Base-by-base conservation (phyloP, 2,113 vertebrate species). In the Campylomormyrus tamandua region DNA sequence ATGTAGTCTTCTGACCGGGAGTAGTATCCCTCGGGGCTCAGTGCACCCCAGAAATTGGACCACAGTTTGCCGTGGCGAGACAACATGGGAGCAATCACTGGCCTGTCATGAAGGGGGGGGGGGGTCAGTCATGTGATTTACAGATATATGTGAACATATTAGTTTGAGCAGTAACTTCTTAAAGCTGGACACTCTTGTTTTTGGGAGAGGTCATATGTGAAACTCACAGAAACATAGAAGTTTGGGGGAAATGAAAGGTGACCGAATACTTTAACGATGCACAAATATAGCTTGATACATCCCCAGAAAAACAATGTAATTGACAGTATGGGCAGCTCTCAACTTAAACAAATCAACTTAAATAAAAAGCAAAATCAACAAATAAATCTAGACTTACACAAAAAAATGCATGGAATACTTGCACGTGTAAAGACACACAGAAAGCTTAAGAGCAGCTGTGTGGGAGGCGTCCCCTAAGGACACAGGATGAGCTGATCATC, bases 41-140 rank as follows among this genome's bases (percentile, higher is more conserved):
- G 90, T 1, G 96, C 96, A 0, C 96, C 96, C 96, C 96, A 97
- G 92, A 97, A 97, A 90, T 97, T 97, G 31, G 96, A 97, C 96
- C 96, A 97, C 42, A 97, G 95, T 90, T 97, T 97, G 4, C 96
- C 96, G 0, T 95, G 94, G 10, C 96, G 96, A 10, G 95, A 96
- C 42, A 97, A 87, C 95, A 97, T 96, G 49, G 96, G 96, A 0
- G 96, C 96, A 0, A 96, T 95, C 45, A 97, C 94, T 9, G 94
- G 92, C 93, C 96, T 96, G 91, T 1, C 45, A 77, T 49, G 88
- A 42, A 52, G 56, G 3, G 10, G 21, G 31, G 21, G 31, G 70
- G 15, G 35, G 17, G 13, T 35, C 70, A 77, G 70, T 15, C 66
- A 74, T 35, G 13, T 77, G 27, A 77, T 13, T 35, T 39, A 13